Evolutionary conservation across 2,797 vertebrate genomes (phyloP), one percentile per base, ranked within the genome.

Genomic region (Poecilia wingei): DNA sequence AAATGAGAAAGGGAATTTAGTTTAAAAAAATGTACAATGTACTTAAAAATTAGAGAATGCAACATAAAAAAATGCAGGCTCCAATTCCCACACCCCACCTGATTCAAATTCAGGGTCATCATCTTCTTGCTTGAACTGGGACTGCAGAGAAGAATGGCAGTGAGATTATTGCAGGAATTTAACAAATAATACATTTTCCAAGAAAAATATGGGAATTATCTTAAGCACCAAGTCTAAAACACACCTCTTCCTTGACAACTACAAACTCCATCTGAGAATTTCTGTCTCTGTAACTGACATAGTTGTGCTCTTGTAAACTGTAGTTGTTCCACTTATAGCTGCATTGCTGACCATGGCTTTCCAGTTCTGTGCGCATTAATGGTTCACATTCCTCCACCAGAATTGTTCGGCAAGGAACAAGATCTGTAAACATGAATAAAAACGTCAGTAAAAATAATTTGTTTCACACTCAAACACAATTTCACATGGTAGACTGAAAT

Each of bases 171-270:
- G 72, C 25, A 76, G 12, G 74, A 10, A 10, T 0, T 9, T 6
- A 4, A 57, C 14, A 84, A 46, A 72, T 28, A 46, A 10, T 28
- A 25, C 31, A 22, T 53, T 74, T 77, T 2, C 28, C 75, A 2
- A 47, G 43, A 46, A 33, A 74, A 33, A 61, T 31, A 61, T 6
- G 5, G 12, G 2, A 72, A 68, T 3, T 13, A 22, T 61, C 39
- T 55, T 49, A 53, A 6, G 14, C 25, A 6, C 14, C 1, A 33
- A 61, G 0, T 69, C 36, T 72, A n/a, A 72, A 31, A 85, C 87
- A 0, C 28, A 95, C 95, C 87, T 95, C 91, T 69, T 92, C 84
- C 88, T 94, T 94, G 61, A 93, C 83, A 31, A 82, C 64, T 31
- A 87, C 74, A 66, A 87, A 74, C 33, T 87, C 71, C 76, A 85